Evolutionary conservation across 2,113 vertebrate genomes (phyloP).

Genomic region (Podarcis muralis): DNA sequence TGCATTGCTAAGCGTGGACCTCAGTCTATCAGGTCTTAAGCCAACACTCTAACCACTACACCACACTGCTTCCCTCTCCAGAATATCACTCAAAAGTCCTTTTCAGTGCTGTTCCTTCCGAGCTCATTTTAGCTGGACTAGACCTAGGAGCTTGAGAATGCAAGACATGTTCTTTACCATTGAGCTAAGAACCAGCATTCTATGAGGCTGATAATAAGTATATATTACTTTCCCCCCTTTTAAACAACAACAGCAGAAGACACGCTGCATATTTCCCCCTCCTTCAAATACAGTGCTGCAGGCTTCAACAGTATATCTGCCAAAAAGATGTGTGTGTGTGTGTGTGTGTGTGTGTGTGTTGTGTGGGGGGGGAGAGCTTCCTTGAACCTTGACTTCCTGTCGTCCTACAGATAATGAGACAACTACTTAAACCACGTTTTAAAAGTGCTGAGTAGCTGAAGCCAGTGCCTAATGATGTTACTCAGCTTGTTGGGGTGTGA

Average conservation of each 20-base stretch:
- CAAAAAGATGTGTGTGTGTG: slow-evolving; percentile 41
- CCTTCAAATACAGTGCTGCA: slow-evolving; percentile 54
- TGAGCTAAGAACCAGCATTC: background rate
- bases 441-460: slow-evolving; percentile 85
- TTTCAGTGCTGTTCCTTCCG: background rate
- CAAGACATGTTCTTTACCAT: background rate
- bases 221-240: background rate
- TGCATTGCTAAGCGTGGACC: too few species aligned
- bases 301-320: slow-evolving; percentile 58
- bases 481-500: slow-evolving; percentile 76
- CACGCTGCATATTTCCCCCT: slow-evolving; percentile 43
- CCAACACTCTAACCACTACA: too few species aligned
- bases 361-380: slow-evolving; percentile 49
- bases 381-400: slow-evolving; percentile 78
- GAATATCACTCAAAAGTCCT: background rate
- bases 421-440: slow-evolving; percentile 80
- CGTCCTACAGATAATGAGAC: slow-evolving; percentile 84
- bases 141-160: background rate
- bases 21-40: too few species aligned
- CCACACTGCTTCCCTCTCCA: background rate
- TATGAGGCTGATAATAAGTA: background rate
- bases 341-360: background rate
- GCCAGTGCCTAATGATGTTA: slow-evolving; percentile 78
- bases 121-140: background rate
- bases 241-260: slow-evolving; percentile 7